Evolutionary conservation across 2,797 vertebrate genomes (phyloP), one percentile per base, ranked within the genome.

Genomic region (Paratrypauchen microcephalus): DNA sequence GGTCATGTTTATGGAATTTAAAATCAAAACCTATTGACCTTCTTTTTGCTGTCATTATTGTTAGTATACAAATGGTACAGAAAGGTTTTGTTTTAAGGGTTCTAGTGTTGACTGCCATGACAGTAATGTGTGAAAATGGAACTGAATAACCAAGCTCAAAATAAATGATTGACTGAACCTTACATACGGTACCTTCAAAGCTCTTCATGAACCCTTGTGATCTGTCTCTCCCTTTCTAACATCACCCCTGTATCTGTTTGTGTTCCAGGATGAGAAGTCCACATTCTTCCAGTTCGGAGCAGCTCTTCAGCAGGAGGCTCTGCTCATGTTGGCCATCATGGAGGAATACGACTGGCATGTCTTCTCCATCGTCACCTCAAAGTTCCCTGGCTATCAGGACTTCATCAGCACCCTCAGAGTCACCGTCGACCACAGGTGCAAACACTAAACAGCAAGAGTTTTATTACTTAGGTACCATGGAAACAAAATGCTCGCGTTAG

Each of bases 301-400:
- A 0, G 97, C 98, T 39, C 95, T 99, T 84, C 97, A 97, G 85
- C 98, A 99, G 83, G 97, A 99, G 86, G 96, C 97, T 62, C 94
- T 94, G 0, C 94, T 98, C 85, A 98, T 99, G 97, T 83, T 99
- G 68, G 90, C 96, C 80, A 97, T 99, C 87, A 99, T 99, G 97
- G 96, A 98, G 90, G 97, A 99, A 88, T 99, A 99, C 2, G 98
- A 99, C 93, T 99, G 98, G 98, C 97, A 99, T 0, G 90, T 96
- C 78, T 99, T 99, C 92, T 98, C 97, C 54, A 90, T 99, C 56
- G 97, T 99, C 82, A 99, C 98, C 79, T 99, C 96, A 86, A 97
- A 96, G 81, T 99, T 97, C 82, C 98, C 98, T 0, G 97, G 97
- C 36, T 97, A 96, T 86, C 93, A 95, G 91, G 95, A 96, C 64